These are phyloP conservation scores for Eubucco bourcierii DNA, from an alignment of 2,113 vertebrate species.

Conservation along the genomic window DNA sequence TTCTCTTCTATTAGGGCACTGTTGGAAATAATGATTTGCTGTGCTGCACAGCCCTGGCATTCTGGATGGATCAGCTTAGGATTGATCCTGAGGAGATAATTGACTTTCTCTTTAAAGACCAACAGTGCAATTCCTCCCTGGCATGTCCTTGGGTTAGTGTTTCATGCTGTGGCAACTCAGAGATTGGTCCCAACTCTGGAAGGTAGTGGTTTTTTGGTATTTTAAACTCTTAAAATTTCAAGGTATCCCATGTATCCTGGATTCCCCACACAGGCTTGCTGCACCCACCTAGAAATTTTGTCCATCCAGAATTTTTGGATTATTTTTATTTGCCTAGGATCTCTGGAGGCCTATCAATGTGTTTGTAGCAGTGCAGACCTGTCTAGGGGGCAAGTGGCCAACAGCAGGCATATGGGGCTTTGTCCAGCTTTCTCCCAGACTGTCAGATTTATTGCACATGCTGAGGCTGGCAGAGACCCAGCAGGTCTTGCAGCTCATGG, in stretches of 20 bases:
- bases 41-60: not conserved
- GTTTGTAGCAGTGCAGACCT: not conserved
- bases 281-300: not conserved
- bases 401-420: not conserved
- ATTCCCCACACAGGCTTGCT: not conserved
- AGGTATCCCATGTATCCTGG: not conserved
- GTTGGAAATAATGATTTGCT: not conserved
- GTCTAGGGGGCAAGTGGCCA: not conserved
- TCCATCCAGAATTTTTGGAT: not conserved
- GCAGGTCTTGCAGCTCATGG: not conserved
- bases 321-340: not conserved
- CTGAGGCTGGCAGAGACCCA: not conserved
- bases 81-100: not conserved
- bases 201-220: not conserved
- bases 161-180: not conserved
- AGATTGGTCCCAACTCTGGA: not conserved
- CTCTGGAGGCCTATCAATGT: not conserved
- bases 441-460: not conserved
- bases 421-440: not conserved
- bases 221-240: not conserved
- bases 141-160: not conserved
- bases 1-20: not conserved
- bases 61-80: not conserved
- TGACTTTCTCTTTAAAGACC: not conserved
- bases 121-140: rapidly evolving